Evolutionary conservation across 2,797 vertebrate genomes (phyloP).

Genomic region (Emydoidea blandingii): DNA sequence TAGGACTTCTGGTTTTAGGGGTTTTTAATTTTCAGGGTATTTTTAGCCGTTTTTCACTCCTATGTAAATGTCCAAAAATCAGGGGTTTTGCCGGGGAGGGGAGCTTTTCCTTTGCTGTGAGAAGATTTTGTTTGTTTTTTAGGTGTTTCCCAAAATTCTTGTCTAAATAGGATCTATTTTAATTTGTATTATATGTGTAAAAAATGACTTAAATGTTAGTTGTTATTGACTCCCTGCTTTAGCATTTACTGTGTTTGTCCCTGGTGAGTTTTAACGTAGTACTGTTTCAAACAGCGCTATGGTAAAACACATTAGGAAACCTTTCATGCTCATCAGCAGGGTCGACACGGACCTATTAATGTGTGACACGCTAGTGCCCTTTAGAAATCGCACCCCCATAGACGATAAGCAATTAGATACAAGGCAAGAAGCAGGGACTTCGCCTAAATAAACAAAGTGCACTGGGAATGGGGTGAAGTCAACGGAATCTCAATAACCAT

Average conservation of each 20-base stretch:
- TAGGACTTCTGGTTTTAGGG: not conserved
- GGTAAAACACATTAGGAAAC: not conserved
- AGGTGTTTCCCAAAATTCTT: not conserved
- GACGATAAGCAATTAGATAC: not conserved
- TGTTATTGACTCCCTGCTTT: not conserved
- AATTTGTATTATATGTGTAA: not conserved
- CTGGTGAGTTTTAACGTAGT: not conserved
- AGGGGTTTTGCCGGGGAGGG: too few species aligned
- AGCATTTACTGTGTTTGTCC: not conserved
- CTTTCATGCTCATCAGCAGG: not conserved
- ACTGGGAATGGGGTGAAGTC: not conserved
- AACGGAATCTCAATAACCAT: not conserved
- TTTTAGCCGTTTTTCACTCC: too few species aligned
- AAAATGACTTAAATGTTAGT: not conserved
- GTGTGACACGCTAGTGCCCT: not conserved
- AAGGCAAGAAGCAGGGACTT: not conserved
- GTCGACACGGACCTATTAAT: not conserved
- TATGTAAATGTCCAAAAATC: too few species aligned
- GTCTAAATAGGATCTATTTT: not conserved
- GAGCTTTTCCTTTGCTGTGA: not conserved
- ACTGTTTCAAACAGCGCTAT: not conserved
- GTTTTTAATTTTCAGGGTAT: not conserved
- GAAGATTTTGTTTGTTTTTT: not conserved
- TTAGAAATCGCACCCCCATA: not conserved
- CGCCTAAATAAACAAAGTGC: not conserved